phyloP scores from a whole-genome alignment of 2,888 invertebrate genomes.

The Nasonia oneida region DNA sequence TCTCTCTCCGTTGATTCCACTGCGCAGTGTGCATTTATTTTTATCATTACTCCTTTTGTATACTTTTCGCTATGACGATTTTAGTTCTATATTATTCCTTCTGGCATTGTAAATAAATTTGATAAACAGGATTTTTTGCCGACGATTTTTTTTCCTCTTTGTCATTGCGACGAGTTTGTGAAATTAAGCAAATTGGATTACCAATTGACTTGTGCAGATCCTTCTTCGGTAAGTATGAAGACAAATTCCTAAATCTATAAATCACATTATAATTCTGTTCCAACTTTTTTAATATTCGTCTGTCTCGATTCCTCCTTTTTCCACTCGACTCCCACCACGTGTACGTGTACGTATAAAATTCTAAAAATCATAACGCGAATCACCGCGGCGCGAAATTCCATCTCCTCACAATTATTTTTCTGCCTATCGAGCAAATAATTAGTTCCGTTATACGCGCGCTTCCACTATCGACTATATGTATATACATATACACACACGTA shows the following conservation, averaged over 20 bases:
- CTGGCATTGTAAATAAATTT: conserved; percentile 65
- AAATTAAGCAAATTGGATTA: not conserved
- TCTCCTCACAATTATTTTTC: not conserved
- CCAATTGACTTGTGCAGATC: not conserved
- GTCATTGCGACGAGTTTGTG: not conserved
- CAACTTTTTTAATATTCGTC: too few relatives aligned
- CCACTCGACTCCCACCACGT: too few relatives aligned
- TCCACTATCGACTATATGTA: conserved; percentile 19
- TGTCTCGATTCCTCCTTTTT: too few relatives aligned
- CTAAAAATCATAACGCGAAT: not conserved
- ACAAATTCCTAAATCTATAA: not conserved
- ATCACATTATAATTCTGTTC: too few relatives aligned
- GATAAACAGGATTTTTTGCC: conserved; percentile 55
- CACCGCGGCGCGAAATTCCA: not conserved
- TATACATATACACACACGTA: not conserved
- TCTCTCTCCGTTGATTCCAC: not conserved
- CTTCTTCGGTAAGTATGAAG: not conserved
- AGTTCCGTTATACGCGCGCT: conserved; percentile 20
- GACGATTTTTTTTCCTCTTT: not conserved
- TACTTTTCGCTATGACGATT: not conserved
- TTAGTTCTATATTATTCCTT: conserved; percentile 50
- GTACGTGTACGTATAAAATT: too few relatives aligned
- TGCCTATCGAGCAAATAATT: conserved; percentile 22
- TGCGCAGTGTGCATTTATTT: not conserved
- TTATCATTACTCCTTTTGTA: conserved; percentile 4